phyloP scores from a whole-genome alignment of 2,888 invertebrate genomes.

The Mesorhabditis spiculigera region DNA sequence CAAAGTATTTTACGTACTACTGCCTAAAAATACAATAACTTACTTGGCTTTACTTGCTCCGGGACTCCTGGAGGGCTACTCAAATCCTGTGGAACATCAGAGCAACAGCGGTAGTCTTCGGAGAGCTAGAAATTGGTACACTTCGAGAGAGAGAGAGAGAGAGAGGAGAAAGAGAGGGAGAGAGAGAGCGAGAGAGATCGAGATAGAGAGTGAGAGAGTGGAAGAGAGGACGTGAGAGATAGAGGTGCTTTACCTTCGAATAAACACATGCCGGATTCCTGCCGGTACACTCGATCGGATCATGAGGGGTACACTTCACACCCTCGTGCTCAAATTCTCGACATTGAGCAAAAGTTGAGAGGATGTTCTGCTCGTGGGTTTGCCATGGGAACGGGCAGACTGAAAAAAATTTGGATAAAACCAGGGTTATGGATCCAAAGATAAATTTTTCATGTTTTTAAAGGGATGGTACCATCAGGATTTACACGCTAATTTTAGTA shows the following conservation, averaged over 20 bases:
- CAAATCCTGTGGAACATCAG: constrained; percentile 40
- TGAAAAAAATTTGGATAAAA: constrained; percentile 13
- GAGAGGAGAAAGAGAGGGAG: too few species aligned
- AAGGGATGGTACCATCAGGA: too few species aligned
- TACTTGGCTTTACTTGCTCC: constrained; percentile 46
- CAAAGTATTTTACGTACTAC: constrained; percentile 1
- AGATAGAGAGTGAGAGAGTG: too few species aligned
- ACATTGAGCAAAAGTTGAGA: constrained; percentile 42
- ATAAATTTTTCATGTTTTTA: neutral
- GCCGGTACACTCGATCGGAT: constrained; percentile 48
- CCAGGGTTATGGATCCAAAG: neutral
- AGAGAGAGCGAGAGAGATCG: too few species aligned
- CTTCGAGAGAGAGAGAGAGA: too few species aligned
- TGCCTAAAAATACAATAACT: constrained; percentile 1
- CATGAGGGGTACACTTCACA: constrained; percentile 42
- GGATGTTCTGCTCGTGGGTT: constrained; percentile 46
- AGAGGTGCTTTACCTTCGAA: constrained; percentile 18
- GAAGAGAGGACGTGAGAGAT: neutral
- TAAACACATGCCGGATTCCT: constrained; percentile 42
- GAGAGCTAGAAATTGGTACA: constrained; percentile 8
- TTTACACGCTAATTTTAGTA: too few species aligned
- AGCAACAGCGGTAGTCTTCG: constrained; percentile 41
- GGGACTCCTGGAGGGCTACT: constrained; percentile 42
- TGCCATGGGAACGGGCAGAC: constrained; percentile 49
- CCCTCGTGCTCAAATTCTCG: constrained; percentile 39